Percentiles rank a stretch among this genome's conserved stretches.
Conservation (phyloP, 2,888 invertebrate genomes). For the Iphiclides podalirius region DNA sequence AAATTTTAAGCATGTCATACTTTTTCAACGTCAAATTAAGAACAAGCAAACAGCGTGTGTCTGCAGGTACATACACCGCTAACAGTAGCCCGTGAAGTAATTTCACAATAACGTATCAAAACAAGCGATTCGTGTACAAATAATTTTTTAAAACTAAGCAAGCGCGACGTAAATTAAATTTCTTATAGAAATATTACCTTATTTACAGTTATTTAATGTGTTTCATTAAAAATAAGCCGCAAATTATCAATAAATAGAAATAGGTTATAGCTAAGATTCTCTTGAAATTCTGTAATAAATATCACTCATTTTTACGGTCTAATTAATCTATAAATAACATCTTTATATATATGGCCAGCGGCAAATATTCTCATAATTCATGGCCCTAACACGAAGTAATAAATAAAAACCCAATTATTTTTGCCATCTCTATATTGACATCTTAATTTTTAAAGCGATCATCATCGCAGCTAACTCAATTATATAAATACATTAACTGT, state of each 20-base stretch:
- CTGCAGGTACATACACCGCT: not conserved
- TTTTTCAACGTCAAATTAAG: constrained; percentile 2
- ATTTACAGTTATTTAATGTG: no score
- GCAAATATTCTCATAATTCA: constrained; percentile 5
- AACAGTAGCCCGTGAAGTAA: not conserved
- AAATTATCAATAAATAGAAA: no score
- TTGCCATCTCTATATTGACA: constrained; percentile 10
- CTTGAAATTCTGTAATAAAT: no score
- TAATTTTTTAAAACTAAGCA: not conserved
- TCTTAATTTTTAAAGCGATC: constrained; percentile 12
- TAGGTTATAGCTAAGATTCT: no score
- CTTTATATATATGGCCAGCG: no score
- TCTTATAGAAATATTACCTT: no score
- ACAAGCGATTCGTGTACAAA: not conserved
- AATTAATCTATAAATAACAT: no score
- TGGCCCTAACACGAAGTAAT: constrained; percentile 1
- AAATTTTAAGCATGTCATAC: constrained; percentile 5
- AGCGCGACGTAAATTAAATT: no score
- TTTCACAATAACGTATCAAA: not conserved
- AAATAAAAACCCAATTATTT: constrained; percentile 22
- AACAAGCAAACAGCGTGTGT: not conserved
- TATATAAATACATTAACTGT: constrained; percentile 44
- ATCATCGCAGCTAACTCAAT: constrained; percentile 37
- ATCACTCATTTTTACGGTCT: no score
- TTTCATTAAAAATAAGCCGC: no score